Conservation (phyloP, 2,888 invertebrate genomes). For the Volucella inflata region DNA sequence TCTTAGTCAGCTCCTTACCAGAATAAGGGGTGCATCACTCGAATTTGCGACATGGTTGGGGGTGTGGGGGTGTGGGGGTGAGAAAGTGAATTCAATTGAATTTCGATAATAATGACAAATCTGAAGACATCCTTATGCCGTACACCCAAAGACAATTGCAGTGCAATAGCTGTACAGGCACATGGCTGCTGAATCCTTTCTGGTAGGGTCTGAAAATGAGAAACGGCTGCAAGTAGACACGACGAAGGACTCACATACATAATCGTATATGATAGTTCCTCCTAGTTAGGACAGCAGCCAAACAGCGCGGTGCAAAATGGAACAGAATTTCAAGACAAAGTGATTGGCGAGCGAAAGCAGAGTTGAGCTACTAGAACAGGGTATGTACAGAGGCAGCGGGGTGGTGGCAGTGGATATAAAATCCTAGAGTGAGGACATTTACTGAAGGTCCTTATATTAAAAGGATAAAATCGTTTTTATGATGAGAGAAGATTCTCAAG, state of each 20-base stretch:
- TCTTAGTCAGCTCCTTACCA: conserved; percentile 58
- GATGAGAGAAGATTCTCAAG: conserved; percentile 71
- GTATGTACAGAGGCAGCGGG: not conserved
- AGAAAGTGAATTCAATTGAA: conserved; percentile 66
- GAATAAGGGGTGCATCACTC: too few relatives aligned
- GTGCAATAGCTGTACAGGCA: conserved; percentile 46
- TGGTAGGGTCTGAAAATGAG: conserved; percentile 67
- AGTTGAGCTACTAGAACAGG: not conserved
- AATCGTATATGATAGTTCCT: conserved; percentile 22
- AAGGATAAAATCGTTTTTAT: conserved; percentile 71
- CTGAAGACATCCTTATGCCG: conserved; percentile 75
- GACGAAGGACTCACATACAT: conserved; percentile 3
- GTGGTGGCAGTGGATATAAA: not conserved
- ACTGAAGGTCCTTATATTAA: conserved; percentile 63
- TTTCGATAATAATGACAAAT: conserved; percentile 76
- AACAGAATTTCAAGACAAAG: conserved; percentile 53
- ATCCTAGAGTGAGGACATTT: not conserved
- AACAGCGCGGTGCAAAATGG: too few relatives aligned
- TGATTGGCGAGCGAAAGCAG: conserved; percentile 56
- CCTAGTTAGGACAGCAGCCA: conserved; percentile 22
- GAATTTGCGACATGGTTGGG: too few relatives aligned
- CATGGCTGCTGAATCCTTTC: conserved; percentile 27
- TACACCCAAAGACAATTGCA: conserved; percentile 74
- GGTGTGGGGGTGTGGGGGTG: not conserved
- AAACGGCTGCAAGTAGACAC: conserved; percentile 47